Percentiles rank a stretch among this genome's conserved stretches.
These are phyloP conservation scores for Macrophya annulata DNA, from an alignment of 2,888 invertebrate species.

Conservation along the genomic window DNA sequence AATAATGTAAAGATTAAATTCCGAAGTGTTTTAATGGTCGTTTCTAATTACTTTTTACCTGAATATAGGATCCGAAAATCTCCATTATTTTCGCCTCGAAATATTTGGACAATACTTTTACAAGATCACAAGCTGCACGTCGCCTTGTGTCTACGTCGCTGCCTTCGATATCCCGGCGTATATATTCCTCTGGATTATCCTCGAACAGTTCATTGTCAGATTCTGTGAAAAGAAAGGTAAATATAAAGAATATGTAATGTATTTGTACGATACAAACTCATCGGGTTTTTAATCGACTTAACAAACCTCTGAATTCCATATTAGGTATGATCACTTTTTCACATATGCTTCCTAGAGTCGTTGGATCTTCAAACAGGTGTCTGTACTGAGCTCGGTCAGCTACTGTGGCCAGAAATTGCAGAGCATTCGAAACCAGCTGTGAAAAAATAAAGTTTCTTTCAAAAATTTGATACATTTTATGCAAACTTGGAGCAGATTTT, in stretches of 20 bases:
- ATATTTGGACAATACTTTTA: slow-evolving; percentile 93
- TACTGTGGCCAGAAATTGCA: slow-evolving; percentile 96
- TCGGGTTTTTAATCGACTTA: slow-evolving; percentile 9
- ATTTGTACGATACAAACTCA: neutral
- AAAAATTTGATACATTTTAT: slow-evolving; percentile 31
- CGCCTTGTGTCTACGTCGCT: slow-evolving; percentile 98
- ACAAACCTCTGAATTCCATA: slow-evolving; percentile 94
- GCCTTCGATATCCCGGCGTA: slow-evolving; percentile 97
- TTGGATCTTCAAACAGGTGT: slow-evolving; percentile 93
- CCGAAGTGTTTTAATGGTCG: neutral
- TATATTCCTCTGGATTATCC: slow-evolving; percentile 99
- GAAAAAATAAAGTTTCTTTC: slow-evolving; percentile 54
- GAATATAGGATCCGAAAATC: slow-evolving; percentile 93
- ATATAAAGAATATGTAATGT: slow-evolving; percentile 37
- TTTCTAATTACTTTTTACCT: slow-evolving; percentile 81
- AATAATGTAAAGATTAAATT: neutral
- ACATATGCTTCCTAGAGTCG: slow-evolving; percentile 94
- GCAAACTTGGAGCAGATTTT: slow-evolving; percentile 26
- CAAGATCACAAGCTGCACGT: slow-evolving; percentile 98
- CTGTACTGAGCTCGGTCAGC: slow-evolving; percentile 95
- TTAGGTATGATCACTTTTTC: slow-evolving; percentile 99
- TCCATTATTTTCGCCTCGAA: slow-evolving; percentile 94
- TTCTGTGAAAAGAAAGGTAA: slow-evolving; percentile 79
- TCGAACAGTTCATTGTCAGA: slow-evolving; percentile 98
- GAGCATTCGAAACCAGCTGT: slow-evolving; percentile 96